Evolutionary conservation across 2,888 invertebrate species (phyloP).

Genomic region (Andrena marginata): DNA sequence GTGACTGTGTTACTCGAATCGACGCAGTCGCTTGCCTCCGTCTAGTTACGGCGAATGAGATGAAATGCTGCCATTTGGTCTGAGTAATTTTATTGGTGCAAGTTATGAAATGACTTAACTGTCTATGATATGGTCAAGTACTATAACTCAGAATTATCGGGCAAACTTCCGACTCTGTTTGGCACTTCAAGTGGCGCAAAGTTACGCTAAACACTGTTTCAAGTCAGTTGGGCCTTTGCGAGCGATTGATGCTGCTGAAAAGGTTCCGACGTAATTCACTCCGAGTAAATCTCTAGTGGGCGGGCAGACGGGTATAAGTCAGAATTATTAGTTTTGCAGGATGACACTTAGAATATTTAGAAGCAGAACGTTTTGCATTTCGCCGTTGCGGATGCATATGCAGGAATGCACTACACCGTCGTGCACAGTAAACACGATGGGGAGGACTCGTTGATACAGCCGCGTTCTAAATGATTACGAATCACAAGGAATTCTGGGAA

Average conservation of each 20-base stretch:
- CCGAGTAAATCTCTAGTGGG: too few relatives aligned
- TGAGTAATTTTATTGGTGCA: neutral
- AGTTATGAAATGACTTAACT: neutral
- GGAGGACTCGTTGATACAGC: conserved; percentile 24
- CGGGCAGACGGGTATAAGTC: too few relatives aligned
- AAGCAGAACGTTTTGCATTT: conserved; percentile 18
- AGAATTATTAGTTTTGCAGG: too few relatives aligned
- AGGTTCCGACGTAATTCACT: too few relatives aligned
- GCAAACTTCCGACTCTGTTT: too few relatives aligned
- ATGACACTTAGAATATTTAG: too few relatives aligned
- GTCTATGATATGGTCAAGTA: neutral
- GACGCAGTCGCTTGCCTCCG: neutral
- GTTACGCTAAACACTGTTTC: too few relatives aligned
- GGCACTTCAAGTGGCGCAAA: too few relatives aligned
- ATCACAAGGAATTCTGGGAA: conserved; percentile 24
- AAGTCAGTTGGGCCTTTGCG: too few relatives aligned
- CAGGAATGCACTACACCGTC: neutral
- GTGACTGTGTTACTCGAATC: neutral
- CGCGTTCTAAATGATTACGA: conserved; percentile 29
- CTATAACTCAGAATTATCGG: too few relatives aligned
- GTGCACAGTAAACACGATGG: conserved; percentile 12
- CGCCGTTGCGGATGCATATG: neutral
- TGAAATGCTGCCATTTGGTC: neutral
- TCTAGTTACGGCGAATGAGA: neutral
- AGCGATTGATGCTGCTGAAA: too few relatives aligned